phyloP scores from a whole-genome alignment of 2,888 invertebrate species.

The Thecocarcelia acutangulata region DNA sequence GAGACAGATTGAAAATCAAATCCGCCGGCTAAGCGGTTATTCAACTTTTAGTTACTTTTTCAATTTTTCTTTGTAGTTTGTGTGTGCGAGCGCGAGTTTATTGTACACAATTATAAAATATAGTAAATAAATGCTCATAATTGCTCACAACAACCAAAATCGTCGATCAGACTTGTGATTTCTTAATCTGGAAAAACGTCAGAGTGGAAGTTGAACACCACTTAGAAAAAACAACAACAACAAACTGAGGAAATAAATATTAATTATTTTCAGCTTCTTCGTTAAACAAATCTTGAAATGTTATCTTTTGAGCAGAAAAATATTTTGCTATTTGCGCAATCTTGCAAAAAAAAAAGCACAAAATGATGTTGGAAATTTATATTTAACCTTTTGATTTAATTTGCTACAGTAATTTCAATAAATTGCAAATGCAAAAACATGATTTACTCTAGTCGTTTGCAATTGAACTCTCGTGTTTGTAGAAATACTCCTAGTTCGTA shows the following conservation, averaged over 20 bases:
- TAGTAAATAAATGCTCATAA: slow-evolving; percentile 37
- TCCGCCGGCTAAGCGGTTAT: slow-evolving; percentile 67
- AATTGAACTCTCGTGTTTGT: too few species aligned
- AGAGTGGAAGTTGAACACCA: slow-evolving; percentile 35
- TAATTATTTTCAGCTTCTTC: slow-evolving; percentile 43
- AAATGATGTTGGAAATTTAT: slow-evolving; percentile 12
- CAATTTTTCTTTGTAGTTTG: slow-evolving; percentile 26
- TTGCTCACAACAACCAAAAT: slow-evolving; percentile 26
- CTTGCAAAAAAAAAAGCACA: slow-evolving; percentile 7
- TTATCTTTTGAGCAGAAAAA: slow-evolving; percentile 4
- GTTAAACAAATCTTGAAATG: not conserved
- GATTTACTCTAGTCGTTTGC: too few species aligned
- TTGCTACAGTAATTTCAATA: slow-evolving; percentile 16
- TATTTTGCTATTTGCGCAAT: slow-evolving; percentile 34
- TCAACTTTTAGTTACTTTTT: slow-evolving; percentile 53
- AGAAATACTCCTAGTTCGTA: too few species aligned
- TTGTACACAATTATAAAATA: too few species aligned
- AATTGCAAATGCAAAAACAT: slow-evolving; percentile 10
- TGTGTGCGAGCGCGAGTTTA: too few species aligned
- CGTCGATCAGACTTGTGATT: slow-evolving; percentile 50
- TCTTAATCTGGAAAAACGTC: slow-evolving; percentile 65
- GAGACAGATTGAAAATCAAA: slow-evolving; percentile 43
- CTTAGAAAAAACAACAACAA: not conserved
- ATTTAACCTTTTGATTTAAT: slow-evolving; percentile 65
- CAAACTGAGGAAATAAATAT: slow-evolving; percentile 56